phyloP scores from a whole-genome alignment of 2,888 invertebrate species.

The Ophion ellenae region DNA sequence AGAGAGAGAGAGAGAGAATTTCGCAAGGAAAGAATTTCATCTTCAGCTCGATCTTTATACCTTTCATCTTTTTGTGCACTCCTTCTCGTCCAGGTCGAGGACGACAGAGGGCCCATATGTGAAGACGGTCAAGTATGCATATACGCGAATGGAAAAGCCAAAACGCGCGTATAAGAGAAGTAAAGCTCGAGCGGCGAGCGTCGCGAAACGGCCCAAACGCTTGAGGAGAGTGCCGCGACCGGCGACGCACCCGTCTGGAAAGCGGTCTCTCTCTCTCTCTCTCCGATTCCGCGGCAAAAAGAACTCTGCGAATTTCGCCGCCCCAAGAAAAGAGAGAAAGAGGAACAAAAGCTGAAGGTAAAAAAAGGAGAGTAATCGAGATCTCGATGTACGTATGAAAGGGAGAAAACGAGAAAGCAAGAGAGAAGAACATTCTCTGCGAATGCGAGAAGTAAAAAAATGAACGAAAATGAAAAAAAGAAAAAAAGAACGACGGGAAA shows the following conservation, averaged over 20 bases:
- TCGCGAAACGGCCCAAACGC: conserved; percentile 61
- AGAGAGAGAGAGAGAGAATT: too few species aligned
- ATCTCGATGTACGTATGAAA: conserved; percentile 29
- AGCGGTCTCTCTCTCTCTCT: conserved; percentile 35
- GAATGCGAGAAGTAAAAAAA: conserved; percentile 9
- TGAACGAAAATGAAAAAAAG: background rate
- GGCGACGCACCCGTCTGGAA: conserved; percentile 61
- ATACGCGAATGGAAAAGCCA: conserved; percentile 41
- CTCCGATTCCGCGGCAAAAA: conserved; percentile 40
- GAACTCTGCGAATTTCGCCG: conserved; percentile 35
- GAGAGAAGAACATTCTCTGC: background rate
- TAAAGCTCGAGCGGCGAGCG: conserved; percentile 39
- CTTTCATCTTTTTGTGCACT: conserved; percentile 2
- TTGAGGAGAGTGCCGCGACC: conserved; percentile 54
- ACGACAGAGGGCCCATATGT: conserved; percentile 4
- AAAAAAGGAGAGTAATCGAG: too few species aligned
- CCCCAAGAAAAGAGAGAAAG: conserved; percentile 23
- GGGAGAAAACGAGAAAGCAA: conserved; percentile 24
- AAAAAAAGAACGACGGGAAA: background rate
- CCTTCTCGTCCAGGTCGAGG: background rate
- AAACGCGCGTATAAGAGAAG: conserved; percentile 4
- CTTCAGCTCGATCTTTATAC: background rate
- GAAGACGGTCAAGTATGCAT: conserved; percentile 59
- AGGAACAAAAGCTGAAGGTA: background rate
- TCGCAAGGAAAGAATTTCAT: conserved; percentile 11